Conservation (phyloP, 2,797 vertebrate species). For the Natrix natrix region DNA sequence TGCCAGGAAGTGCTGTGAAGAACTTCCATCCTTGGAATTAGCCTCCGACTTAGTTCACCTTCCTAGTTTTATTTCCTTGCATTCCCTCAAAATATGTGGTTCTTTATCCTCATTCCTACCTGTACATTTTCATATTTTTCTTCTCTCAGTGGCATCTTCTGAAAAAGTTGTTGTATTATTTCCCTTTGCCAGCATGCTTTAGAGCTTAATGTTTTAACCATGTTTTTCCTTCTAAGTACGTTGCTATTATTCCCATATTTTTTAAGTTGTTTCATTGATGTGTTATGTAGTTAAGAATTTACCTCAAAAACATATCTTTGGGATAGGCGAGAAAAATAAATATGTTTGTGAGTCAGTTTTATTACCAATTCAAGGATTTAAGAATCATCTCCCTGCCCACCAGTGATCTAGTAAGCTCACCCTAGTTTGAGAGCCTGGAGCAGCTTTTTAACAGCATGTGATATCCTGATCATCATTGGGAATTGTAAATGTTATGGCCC, state of each 20-base stretch:
- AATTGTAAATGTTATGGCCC: neutral
- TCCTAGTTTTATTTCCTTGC: neutral
- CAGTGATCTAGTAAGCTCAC: neutral
- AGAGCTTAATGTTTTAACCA: conserved; percentile 13
- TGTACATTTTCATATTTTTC: neutral
- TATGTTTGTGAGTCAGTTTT: neutral
- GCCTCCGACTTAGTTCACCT: neutral
- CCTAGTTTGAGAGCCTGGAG: too few relatives aligned
- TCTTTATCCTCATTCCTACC: conserved; percentile 3
- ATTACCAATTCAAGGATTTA: neutral
- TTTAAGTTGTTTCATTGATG: neutral
- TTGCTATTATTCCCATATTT: neutral
- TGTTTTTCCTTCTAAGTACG: neutral
- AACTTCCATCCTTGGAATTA: conserved; percentile 15
- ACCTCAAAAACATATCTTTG: neutral
- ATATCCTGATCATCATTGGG: neutral
- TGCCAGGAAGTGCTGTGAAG: conserved; percentile 7
- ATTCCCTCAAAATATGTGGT: neutral
- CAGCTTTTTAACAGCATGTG: neutral
- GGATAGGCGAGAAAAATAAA: neutral
- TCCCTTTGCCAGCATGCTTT: fast-evolving
- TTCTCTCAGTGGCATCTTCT: conserved; percentile 18
- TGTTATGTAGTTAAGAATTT: neutral
- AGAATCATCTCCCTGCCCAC: neutral
- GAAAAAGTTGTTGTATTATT: conserved; percentile 18